Evolutionary conservation across 2,113 vertebrate species (phyloP).

Genomic region (Chauna torquata): DNA sequence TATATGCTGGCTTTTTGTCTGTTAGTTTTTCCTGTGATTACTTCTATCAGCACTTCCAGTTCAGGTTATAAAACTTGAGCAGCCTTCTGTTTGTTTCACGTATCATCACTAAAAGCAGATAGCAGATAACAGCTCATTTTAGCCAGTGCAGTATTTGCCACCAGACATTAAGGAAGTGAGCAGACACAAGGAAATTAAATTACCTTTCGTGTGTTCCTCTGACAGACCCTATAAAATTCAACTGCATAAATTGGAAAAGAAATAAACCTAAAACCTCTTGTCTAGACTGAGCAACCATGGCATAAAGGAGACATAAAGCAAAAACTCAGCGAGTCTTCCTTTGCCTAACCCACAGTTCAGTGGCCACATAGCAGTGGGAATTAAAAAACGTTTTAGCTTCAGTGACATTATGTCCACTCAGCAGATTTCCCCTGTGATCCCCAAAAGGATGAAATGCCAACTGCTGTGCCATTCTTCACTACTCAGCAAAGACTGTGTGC

Average conservation of each 20-base stretch:
- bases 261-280: neutral
- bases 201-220: slow-evolving; percentile 12
- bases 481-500: neutral
- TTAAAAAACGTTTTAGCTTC: neutral
- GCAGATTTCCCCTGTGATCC: neutral
- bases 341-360: neutral
- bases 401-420: neutral
- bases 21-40: neutral
- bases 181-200: slow-evolving; percentile 25
- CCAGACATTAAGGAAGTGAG: neutral
- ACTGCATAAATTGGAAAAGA: neutral
- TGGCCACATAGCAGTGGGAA: neutral
- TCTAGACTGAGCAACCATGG: neutral
- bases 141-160: neutral
- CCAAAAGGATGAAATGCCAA: neutral
- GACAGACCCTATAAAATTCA: slow-evolving; percentile 2
- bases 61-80: neutral
- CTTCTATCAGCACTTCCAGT: neutral
- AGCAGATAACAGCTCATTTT: neutral
- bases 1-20: neutral
- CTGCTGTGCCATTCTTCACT: neutral
- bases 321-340: neutral
- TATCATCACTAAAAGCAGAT: neutral
- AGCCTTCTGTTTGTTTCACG: slow-evolving; percentile 14
- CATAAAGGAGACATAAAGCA: neutral